Base-by-base conservation (phyloP, 2,113 vertebrate species). In the Aptenodytes patagonicus region DNA sequence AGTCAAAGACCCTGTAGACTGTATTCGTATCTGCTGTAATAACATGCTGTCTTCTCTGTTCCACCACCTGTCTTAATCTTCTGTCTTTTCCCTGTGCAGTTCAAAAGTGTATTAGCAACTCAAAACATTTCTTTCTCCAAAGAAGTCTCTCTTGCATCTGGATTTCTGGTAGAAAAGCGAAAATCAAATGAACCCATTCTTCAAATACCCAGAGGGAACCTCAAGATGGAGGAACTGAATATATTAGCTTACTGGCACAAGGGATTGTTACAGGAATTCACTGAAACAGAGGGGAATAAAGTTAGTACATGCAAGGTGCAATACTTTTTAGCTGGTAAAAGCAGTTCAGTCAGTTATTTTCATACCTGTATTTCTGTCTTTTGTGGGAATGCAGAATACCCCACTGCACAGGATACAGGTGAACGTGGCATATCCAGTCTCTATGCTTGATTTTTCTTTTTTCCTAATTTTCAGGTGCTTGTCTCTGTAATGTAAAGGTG, bases 331-430 rank as follows among this genome's bases (percentile, higher is more conserved):
- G 36, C 36, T 76, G 38, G 22, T 54, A 52, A 83, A 64, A 88
- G 90, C 49, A 80, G 62, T 57, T 90, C 58, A 90, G 52, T 49
- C 24, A n/a, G 6, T 55, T 79, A 40, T 31, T 95, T 85, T 55
- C 65, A 42, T 57, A 44, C 4, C 36, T 85, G 0, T 20, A 19
- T 76, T 79, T 66, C 31, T 85, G 25, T 75, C 25, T 85, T 21
- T 6, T 70, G 14, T 72, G 57, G 52, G 44, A 82, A 75, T 2
- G 2, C n/a, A 81, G 75, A 36, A 40, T 62, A 54, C 32, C 25
- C 19, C 1, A 0, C 12, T 73, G 40, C 51, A 49, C 36, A 62
- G 55, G 60, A 34, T 34, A 34, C 3, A 1, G 0, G 5, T 70
- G 29, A 55, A 75, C 68, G 44, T 81, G 19, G 28, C 31, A 36